Base-by-base conservation (phyloP, 92 coral and sea anemone genomes). In the Parazoanthus swiftii region DNA sequence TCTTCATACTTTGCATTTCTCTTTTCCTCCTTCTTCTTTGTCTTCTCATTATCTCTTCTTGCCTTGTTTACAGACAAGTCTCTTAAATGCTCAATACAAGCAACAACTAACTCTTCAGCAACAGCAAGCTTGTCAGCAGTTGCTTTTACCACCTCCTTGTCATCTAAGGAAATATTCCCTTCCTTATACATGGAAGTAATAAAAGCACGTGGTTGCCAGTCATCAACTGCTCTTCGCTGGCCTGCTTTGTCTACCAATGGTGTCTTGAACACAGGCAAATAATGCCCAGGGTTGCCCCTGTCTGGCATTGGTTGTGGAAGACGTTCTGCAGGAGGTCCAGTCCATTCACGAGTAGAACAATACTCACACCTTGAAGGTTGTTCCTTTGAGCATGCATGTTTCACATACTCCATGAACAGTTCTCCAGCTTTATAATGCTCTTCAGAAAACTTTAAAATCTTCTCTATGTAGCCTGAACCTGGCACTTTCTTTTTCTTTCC, bases 271-370 rank as follows among this genome's bases (percentile, higher is more conserved):
- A 85, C 79, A 3, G 59, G 46, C 80, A 85, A 43, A 21, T 85
- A 85, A 37, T 85, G 88, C 7, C 88, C 88, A 85, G 88, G 88
- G 78, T 23, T 85, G 4, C 2, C 16, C 16, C 4, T 9, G 63
- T 85, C 88, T 72, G 59, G 88, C 4, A 39, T 16, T 0, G 77
- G 88, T 68, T 85, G 88, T 1, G 88, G 80, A 39, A 85, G 35
- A 36, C 79, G 88, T 85, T 85, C 38, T 35, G 88, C 79, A 66
- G 88, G 88, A 18, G 79, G 88, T 5, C 80, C 80, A 70, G 65
- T 85, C 88, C 88, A 85, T 38, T 36, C 79, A 85, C 63, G 80
- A 6, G 59, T 11, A 25, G 88, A 51, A 85, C 88, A 85, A 18
- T 25, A 85, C 33, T 85, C 88, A n/a, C 88, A 85, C 16, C 6